These are phyloP conservation scores for Arizona elegans DNA, from an alignment of 2,113 vertebrate genomes.

Conservation along the genomic window DNA sequence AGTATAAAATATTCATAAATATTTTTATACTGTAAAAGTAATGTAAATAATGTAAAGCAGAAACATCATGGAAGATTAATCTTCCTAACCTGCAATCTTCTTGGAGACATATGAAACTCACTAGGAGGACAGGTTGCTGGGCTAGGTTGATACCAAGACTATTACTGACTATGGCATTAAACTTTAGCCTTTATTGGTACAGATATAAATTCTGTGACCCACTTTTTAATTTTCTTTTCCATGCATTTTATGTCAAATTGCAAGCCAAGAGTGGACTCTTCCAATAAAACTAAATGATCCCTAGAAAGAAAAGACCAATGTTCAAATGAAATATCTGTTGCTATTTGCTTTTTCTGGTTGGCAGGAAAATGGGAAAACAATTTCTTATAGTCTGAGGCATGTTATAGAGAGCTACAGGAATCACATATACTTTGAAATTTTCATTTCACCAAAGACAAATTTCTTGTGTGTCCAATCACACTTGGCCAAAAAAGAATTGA, in stretches of 20 bases:
- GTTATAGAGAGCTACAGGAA: not conserved
- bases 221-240: not conserved
- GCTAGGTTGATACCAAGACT: not conserved
- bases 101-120: not conserved
- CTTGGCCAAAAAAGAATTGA: no score
- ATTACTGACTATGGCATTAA: not conserved
- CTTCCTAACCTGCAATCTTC: not conserved
- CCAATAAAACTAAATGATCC: not conserved
- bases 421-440: not conserved
- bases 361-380: not conserved
- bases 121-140: not conserved
- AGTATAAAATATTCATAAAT: no score
- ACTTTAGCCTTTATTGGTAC: not conserved
- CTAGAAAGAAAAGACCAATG: not conserved
- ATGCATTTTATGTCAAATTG: not conserved
- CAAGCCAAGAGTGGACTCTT: not conserved
- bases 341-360: not conserved
- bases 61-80: not conserved
- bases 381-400: not conserved
- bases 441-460: no score
- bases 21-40: not conserved
- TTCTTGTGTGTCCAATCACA: no score
- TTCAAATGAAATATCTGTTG: not conserved
- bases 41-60: not conserved
- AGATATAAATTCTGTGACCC: not conserved